phyloP scores from a whole-genome alignment of 2,888 invertebrate genomes.

The Parnassius mnemosyne region DNA sequence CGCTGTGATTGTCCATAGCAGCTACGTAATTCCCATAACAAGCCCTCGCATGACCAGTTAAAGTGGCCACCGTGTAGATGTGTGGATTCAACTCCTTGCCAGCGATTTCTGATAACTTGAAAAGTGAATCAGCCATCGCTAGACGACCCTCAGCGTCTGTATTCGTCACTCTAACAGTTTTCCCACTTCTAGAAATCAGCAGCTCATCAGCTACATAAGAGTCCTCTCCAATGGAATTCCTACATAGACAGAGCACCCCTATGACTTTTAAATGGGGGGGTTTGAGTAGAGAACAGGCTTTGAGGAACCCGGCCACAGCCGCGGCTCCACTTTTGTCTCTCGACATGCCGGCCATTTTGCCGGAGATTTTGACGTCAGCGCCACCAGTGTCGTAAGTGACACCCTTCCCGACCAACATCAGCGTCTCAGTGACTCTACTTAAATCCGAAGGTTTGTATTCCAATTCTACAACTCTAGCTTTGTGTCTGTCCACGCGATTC shows the following conservation, averaged over 20 bases:
- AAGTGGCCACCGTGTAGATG: slow-evolving; percentile 91
- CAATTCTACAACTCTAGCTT: slow-evolving; percentile 82
- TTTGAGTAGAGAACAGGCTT: slow-evolving; percentile 85
- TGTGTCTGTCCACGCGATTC: slow-evolving; percentile 82
- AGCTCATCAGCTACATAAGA: slow-evolving; percentile 93
- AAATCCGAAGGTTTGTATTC: slow-evolving; percentile 82
- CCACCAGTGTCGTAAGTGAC: slow-evolving; percentile 92
- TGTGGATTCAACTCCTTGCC: slow-evolving; percentile 87
- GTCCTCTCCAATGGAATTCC: slow-evolving; percentile 92
- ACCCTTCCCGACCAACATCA: slow-evolving; percentile 93
- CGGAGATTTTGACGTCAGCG: slow-evolving; percentile 84
- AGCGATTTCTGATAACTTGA: slow-evolving; percentile 72
- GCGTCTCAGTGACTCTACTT: slow-evolving; percentile 81
- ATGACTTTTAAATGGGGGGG: slow-evolving; percentile 89
- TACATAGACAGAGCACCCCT: slow-evolving; percentile 88
- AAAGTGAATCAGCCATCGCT: slow-evolving; percentile 92
- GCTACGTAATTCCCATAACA: slow-evolving; percentile 86
- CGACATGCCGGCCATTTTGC: slow-evolving; percentile 91
- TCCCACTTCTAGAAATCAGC: slow-evolving; percentile 88
- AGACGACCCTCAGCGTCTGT: slow-evolving; percentile 96
- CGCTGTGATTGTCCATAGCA: slow-evolving; percentile 87
- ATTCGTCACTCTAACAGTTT: slow-evolving; percentile 89
- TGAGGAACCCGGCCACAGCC: slow-evolving; percentile 92
- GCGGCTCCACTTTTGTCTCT: slow-evolving; percentile 96
- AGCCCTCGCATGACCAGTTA: slow-evolving; percentile 89